Percentiles rank a stretch among this genome's conserved stretches.
Evolutionary conservation across 2,797 vertebrate species (phyloP).

Genomic region (Spinus olivaceus): DNA sequence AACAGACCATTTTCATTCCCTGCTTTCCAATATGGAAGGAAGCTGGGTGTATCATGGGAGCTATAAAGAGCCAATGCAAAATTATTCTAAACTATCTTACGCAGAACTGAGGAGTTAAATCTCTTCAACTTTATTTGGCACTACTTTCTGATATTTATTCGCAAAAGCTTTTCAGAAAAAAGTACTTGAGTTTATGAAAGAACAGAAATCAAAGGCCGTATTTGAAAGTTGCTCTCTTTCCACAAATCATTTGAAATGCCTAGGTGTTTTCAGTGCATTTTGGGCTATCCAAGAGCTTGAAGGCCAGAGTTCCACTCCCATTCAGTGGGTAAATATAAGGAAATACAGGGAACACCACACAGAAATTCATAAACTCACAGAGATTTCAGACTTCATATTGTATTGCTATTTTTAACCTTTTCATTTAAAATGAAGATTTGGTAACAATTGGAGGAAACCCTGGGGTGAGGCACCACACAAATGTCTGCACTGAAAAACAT

Average conservation of each 20-base stretch:
- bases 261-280: neutral
- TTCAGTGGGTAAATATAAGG: neutral
- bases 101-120: neutral
- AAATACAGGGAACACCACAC: neutral
- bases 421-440: neutral
- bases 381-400: neutral
- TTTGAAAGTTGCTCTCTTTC: neutral
- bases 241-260: neutral
- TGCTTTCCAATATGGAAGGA: neutral
- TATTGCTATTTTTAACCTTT: slow-evolving; percentile 29
- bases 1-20: neutral
- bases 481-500: neutral
- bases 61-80: neutral
- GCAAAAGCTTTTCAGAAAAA: neutral
- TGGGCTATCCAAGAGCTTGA: neutral
- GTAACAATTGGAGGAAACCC: slow-evolving; percentile 53
- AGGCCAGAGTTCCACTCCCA: neutral
- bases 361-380: neutral
- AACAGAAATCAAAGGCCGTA: neutral
- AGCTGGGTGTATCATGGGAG: neutral
- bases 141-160: neutral
- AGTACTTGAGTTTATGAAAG: neutral
- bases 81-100: neutral
- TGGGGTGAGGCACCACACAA: slow-evolving; percentile 23
- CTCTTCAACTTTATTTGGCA: neutral